Evolutionary conservation across 2,797 vertebrate genomes (phyloP).

Genomic region (Leuciscus waleckii): DNA sequence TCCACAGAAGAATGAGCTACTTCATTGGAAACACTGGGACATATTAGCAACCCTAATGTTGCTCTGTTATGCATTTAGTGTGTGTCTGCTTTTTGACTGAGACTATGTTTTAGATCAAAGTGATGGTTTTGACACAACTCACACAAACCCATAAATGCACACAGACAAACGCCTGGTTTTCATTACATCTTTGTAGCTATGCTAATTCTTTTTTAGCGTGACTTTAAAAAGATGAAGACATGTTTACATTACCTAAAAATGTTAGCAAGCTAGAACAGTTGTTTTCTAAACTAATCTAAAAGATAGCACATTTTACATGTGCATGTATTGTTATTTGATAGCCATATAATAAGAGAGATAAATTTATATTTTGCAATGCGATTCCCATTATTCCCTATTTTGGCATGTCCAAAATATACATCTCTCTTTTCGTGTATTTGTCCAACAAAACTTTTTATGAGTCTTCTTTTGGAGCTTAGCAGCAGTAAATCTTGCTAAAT

Average conservation of each 20-base stretch:
- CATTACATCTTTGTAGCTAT: neutral
- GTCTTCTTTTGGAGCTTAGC: neutral
- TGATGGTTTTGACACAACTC: slow-evolving; percentile 74
- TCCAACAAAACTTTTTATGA: neutral
- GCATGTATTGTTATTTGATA: neutral
- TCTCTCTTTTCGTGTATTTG: neutral
- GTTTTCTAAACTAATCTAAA: neutral
- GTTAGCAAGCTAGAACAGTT: neutral
- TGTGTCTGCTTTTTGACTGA: slow-evolving; percentile 74
- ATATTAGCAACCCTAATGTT: slow-evolving; percentile 72
- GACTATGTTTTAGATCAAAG: slow-evolving; percentile 75
- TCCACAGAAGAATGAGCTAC: slow-evolving; percentile 66
- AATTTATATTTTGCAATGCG: neutral
- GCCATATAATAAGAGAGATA: neutral
- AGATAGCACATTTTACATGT: too few relatives aligned
- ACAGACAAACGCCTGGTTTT: slow-evolving; percentile 18
- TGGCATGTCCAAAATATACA: too few relatives aligned
- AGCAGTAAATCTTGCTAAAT: slow-evolving; percentile 25
- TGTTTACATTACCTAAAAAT: neutral
- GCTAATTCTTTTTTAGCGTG: neutral
- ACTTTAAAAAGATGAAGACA: neutral
- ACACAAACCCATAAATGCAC: slow-evolving; percentile 48
- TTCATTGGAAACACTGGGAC: slow-evolving; percentile 68
- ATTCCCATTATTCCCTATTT: too few relatives aligned
- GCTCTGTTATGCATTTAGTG: slow-evolving; percentile 71